phyloP scores from a whole-genome alignment of 2,888 invertebrate species.

The Hedychridium roseum region DNA sequence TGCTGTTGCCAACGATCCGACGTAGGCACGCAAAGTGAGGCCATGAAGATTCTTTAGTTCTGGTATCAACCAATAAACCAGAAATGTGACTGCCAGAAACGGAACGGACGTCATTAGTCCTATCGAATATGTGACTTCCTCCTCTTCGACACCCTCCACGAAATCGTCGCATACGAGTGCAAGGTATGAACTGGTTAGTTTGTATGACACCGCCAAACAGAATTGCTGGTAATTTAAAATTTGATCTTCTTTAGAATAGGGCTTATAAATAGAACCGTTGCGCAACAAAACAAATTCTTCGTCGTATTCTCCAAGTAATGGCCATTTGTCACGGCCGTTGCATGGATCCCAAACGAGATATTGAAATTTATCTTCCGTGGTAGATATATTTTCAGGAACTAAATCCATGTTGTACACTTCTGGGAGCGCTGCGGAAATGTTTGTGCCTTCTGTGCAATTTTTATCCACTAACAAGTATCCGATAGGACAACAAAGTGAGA shows the following conservation, averaged over 20 bases:
- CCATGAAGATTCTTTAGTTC: slow-evolving; percentile 57
- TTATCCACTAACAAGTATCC: slow-evolving; percentile 9
- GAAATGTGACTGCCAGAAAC: slow-evolving; percentile 49
- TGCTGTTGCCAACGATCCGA: slow-evolving; percentile 43
- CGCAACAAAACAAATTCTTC: slow-evolving; percentile 34
- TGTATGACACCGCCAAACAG: slow-evolving; percentile 27
- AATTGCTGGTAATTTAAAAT: slow-evolving; percentile 25
- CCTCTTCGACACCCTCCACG: neutral
- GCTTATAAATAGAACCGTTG: slow-evolving; percentile 37
- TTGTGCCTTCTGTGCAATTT: slow-evolving; percentile 6
- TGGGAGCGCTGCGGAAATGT: slow-evolving; percentile 20
- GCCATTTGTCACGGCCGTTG: slow-evolving; percentile 15
- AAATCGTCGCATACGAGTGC: slow-evolving; percentile 33
- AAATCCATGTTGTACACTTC: slow-evolving; percentile 24
- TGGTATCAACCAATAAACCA: slow-evolving; percentile 51
- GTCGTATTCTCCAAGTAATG: slow-evolving; percentile 33
- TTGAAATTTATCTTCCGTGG: slow-evolving; percentile 20
- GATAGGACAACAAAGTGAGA: slow-evolving; percentile 41
- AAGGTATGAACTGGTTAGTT: slow-evolving; percentile 8
- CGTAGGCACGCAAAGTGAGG: slow-evolving; percentile 47
- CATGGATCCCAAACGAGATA: slow-evolving; percentile 39
- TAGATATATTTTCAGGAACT: slow-evolving; percentile 8
- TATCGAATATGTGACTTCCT: neutral
- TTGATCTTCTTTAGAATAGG: neutral
- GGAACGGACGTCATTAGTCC: slow-evolving; percentile 13